phyloP scores from a whole-genome alignment of 2,888 invertebrate genomes.

The Zhuqinia jingwanae region DNA sequence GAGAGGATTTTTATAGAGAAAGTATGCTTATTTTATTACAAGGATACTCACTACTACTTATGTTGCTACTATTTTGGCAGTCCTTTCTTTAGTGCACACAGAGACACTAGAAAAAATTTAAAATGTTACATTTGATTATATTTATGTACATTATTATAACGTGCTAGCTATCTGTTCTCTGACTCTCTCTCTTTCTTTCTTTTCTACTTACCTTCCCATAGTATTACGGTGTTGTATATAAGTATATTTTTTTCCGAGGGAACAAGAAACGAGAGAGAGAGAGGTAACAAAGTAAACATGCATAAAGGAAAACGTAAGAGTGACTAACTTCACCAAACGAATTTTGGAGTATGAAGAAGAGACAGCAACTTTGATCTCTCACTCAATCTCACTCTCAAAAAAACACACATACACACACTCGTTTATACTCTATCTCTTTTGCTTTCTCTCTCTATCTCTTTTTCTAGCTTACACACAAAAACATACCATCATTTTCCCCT shows the following conservation, averaged over 20 bases:
- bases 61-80: not conserved
- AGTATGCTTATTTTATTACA: constrained; percentile 24
- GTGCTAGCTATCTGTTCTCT: constrained; percentile 16
- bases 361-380: constrained; percentile 68
- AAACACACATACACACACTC: constrained; percentile 36
- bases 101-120: constrained; percentile 30
- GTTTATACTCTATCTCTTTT: constrained; percentile 29
- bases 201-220: constrained; percentile 19
- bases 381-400: constrained; percentile 35
- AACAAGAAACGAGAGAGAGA: not conserved
- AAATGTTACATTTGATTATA: constrained; percentile 47
- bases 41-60: constrained; percentile 15
- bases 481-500: constrained; percentile 10
- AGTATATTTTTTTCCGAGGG: constrained; percentile 28
- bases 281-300: constrained; percentile 45
- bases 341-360: constrained; percentile 69
- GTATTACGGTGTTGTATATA: too few relatives aligned
- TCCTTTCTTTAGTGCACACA: constrained; percentile 7
- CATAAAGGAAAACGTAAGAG: constrained; percentile 63
- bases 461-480: constrained; percentile 14
- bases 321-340: constrained; percentile 68
- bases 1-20: not conserved
- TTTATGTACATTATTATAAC: constrained; percentile 35
- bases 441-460: constrained; percentile 23
- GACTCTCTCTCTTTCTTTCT: not conserved